phyloP scores from a whole-genome alignment of 2,888 invertebrate genomes.

The Tineola bisselliella region DNA sequence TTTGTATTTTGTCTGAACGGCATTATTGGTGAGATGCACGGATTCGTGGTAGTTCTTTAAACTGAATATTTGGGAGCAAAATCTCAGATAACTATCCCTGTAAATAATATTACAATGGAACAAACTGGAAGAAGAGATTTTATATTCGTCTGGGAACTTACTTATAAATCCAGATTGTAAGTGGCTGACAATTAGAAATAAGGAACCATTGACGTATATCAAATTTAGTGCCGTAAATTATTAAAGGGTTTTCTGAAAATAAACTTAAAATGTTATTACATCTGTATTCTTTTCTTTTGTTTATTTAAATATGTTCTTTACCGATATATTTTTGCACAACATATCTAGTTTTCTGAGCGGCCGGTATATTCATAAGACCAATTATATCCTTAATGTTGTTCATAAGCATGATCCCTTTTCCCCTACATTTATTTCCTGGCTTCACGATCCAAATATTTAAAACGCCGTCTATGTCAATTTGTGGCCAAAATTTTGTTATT shows the following conservation, averaged over 20 bases:
- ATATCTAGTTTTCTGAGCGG: constrained; percentile 77
- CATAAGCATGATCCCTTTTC: constrained; percentile 88
- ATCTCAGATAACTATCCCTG: constrained; percentile 90
- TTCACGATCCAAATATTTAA: constrained; percentile 95
- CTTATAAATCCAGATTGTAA: constrained; percentile 94
- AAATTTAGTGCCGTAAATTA: constrained; percentile 91
- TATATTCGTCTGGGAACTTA: constrained; percentile 43
- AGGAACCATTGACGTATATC: constrained; percentile 97
- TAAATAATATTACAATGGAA: constrained; percentile 23
- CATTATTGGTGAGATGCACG: constrained; percentile 92
- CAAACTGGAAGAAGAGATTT: too few relatives aligned
- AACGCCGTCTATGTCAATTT: constrained; percentile 84
- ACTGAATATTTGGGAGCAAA: constrained; percentile 90
- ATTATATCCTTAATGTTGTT: constrained; percentile 87
- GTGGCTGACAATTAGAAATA: constrained; percentile 88
- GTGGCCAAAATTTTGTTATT: constrained; percentile 80
- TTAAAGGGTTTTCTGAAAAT: constrained; percentile 82
- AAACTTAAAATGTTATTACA: background rate
- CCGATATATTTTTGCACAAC: constrained; percentile 97
- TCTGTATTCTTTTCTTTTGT: background rate
- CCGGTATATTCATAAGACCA: constrained; percentile 73
- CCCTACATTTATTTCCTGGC: constrained; percentile 92
- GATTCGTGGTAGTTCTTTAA: constrained; percentile 91
- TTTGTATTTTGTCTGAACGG: constrained; percentile 89
- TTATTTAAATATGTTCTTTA: constrained; percentile 35